A percentile compares a stretch with the other conserved stretches of the same genome.
Conservation (phyloP, 2,797 vertebrate species). For the Myioborus miniatus region DNA sequence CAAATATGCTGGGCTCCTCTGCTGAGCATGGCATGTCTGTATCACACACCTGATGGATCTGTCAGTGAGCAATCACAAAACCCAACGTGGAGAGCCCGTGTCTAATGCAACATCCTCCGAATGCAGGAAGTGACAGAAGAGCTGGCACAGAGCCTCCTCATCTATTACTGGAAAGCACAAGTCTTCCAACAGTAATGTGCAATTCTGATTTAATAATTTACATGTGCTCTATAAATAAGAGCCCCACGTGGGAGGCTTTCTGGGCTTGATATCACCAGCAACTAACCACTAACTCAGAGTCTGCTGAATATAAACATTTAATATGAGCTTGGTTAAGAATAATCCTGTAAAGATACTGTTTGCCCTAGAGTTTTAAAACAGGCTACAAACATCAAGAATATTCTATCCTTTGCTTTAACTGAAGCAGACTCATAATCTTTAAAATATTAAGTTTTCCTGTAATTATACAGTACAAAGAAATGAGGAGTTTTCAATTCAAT, state of each 20-base stretch:
- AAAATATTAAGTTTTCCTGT: background rate
- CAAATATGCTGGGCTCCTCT: background rate
- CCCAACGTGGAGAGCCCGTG: accelerated
- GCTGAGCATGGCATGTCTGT: background rate
- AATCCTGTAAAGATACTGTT: background rate
- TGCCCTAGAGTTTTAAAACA: background rate
- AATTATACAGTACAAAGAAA: background rate
- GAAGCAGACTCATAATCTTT: background rate
- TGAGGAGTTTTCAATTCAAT: background rate
- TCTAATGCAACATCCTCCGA: background rate
- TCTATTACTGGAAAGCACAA: background rate
- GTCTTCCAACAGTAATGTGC: background rate
- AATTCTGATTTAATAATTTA: constrained; percentile 33
- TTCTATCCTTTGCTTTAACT: background rate
- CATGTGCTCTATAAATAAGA: background rate
- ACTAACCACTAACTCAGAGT: background rate
- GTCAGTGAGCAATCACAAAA: background rate
- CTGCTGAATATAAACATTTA: background rate
- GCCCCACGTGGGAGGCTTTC: background rate
- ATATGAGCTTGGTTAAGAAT: background rate
- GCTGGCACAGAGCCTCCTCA: background rate
- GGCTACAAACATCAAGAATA: background rate
- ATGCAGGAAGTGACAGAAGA: background rate
- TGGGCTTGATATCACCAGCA: background rate
- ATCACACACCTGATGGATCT: background rate